These are phyloP conservation scores for Synchiropus splendidus DNA, from an alignment of 2,113 vertebrate species.

Conservation along the genomic window DNA sequence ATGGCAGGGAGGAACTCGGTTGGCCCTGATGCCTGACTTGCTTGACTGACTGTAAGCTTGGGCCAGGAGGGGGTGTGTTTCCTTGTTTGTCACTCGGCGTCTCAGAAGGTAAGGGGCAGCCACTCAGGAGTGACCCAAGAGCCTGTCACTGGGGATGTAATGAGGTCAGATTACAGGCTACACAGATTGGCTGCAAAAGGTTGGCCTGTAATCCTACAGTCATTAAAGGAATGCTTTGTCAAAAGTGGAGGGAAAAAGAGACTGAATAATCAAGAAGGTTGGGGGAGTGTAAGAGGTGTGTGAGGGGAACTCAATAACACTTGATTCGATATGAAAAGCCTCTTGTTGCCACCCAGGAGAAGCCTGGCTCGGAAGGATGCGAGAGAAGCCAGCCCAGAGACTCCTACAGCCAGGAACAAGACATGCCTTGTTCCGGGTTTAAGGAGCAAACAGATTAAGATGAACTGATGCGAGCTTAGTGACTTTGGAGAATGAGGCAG, in stretches of 20 bases:
- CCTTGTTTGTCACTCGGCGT: constrained; percentile 25
- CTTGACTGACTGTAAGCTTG: constrained; percentile 44
- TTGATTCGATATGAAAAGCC: constrained; percentile 73
- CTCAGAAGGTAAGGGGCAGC: constrained; percentile 59
- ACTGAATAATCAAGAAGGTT: constrained; percentile 29
- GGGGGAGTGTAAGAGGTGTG: constrained; percentile 56
- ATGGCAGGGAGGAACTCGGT: constrained; percentile 33
- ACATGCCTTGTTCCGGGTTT: constrained; percentile 70
- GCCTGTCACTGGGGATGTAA: constrained; percentile 70
- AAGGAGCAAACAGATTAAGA: constrained; percentile 73
- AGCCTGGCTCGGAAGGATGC: constrained; percentile 59
- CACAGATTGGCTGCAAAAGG: constrained; percentile 63
- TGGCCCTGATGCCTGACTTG: constrained; percentile 38
- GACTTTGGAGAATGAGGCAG: constrained; percentile 63
- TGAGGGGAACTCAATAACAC: constrained; percentile 70
- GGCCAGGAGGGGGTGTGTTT: constrained; percentile 36
- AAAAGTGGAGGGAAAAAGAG: constrained; percentile 49
- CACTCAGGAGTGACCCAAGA: constrained; percentile 55
- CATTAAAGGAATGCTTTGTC: constrained; percentile 72
- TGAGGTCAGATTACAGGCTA: constrained; percentile 75
- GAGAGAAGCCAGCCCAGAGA: constrained; percentile 63
- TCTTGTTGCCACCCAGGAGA: constrained; percentile 71
- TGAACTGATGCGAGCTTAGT: constrained; percentile 69
- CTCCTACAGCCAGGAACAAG: constrained; percentile 70
- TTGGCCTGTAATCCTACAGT: constrained; percentile 67